Percentiles rank a stretch among this genome's conserved stretches.
Conservation (phyloP, 2,888 invertebrate species). For the Campoplex nolae region DNA sequence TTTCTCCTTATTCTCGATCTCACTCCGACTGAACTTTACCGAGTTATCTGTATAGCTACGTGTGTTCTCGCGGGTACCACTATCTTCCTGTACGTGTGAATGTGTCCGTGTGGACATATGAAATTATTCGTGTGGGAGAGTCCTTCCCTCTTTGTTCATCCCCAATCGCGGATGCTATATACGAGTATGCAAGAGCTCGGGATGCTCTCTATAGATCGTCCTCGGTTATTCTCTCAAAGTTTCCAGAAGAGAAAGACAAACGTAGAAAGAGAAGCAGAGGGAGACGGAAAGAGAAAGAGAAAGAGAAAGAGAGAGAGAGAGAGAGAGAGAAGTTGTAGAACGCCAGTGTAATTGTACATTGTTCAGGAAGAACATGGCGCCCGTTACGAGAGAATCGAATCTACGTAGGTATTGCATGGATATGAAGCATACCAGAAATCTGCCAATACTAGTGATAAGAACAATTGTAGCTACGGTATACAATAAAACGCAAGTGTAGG, state of each 20-base stretch:
- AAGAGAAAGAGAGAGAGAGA: slow-evolving; percentile 25
- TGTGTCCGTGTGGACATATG: slow-evolving; percentile 29
- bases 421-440: slow-evolving; percentile 46
- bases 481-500: slow-evolving; percentile 19
- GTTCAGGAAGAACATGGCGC: slow-evolving; percentile 78
- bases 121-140: slow-evolving; percentile 28
- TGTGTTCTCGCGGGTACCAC: slow-evolving; percentile 50
- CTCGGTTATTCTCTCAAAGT: slow-evolving; percentile 73
- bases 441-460: slow-evolving; percentile 59
- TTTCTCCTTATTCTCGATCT: slow-evolving; percentile 65
- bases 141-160: slow-evolving; percentile 62
- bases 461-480: slow-evolving; percentile 32
- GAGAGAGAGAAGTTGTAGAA: slow-evolving; percentile 72
- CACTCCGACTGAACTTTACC: slow-evolving; percentile 56
- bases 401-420: slow-evolving; percentile 17
- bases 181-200: slow-evolving; percentile 55
- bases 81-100: slow-evolving; percentile 39
- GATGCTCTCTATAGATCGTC: slow-evolving; percentile 51
- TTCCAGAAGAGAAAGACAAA: slow-evolving; percentile 71
- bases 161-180: slow-evolving; percentile 61
- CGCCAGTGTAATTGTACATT: slow-evolving; percentile 79
- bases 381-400: slow-evolving; percentile 57
- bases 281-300: slow-evolving; percentile 2
- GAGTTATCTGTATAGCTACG: slow-evolving; percentile 38
- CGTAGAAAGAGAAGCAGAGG: slow-evolving; percentile 27